Conservation (phyloP, 2,113 vertebrate genomes). For the Nesogale talazaci region DNA sequence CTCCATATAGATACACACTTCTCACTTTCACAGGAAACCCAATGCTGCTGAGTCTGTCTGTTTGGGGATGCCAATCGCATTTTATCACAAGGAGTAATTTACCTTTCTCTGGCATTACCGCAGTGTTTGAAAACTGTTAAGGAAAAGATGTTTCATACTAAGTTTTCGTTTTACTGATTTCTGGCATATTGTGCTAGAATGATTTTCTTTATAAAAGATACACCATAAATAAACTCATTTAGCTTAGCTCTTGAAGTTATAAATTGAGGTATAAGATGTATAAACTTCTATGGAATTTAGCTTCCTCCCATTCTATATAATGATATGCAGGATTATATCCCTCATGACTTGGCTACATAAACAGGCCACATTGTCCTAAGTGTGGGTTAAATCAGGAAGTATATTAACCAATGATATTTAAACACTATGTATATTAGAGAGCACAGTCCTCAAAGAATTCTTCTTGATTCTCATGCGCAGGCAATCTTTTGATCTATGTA, state of each 20-base stretch:
- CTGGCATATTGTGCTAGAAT: neutral
- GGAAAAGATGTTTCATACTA: neutral
- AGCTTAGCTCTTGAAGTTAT: neutral
- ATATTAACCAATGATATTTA: neutral
- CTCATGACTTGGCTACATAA: neutral
- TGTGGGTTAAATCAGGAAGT: neutral
- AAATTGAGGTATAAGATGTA: neutral
- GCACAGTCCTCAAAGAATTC: neutral
- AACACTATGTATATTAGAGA: neutral
- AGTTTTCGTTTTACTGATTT: conserved; percentile 11
- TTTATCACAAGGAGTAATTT: neutral
- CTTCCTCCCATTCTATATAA: neutral
- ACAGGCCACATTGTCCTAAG: neutral
- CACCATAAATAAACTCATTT: neutral
- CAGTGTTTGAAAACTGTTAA: neutral
- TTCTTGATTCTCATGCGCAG: neutral
- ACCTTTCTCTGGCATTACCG: neutral
- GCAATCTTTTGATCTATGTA: neutral
- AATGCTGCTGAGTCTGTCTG: neutral
- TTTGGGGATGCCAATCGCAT: neutral
- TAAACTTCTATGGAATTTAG: neutral
- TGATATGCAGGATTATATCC: neutral
- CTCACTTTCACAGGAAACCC: neutral
- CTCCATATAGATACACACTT: too few species aligned
- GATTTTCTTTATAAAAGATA: neutral